Evolutionary conservation across 2,888 invertebrate genomes (phyloP).

Genomic region (Formica aserva): DNA sequence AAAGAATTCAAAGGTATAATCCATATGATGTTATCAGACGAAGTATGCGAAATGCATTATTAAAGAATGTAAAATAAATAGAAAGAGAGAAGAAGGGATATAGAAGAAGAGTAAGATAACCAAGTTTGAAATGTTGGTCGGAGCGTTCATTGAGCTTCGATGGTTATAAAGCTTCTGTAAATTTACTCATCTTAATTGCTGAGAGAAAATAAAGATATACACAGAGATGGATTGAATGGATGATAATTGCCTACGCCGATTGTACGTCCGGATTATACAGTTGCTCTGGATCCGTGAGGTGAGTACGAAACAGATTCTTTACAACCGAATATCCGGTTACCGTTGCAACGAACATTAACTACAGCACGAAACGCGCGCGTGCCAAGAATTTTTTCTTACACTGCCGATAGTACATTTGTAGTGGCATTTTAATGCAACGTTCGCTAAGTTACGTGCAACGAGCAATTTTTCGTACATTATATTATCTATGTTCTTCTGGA

Average conservation of each 20-base stretch:
- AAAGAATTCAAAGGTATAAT: background rate
- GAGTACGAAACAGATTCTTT: constrained; percentile 30
- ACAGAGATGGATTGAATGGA: constrained; percentile 17
- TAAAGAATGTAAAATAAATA: background rate
- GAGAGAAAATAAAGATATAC: constrained; percentile 30
- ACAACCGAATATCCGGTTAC: constrained; percentile 42
- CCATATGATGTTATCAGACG: background rate
- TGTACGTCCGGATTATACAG: constrained; percentile 13
- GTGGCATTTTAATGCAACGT: constrained; percentile 24
- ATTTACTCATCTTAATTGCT: constrained; percentile 22
- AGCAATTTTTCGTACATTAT: constrained; percentile 16
- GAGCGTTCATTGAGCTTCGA: background rate
- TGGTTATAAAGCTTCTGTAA: constrained; percentile 7
- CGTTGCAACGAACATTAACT: constrained; percentile 30
- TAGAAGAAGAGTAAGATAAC: background rate
- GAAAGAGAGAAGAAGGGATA: background rate
- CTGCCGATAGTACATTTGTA: background rate
- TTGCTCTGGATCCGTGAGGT: constrained; percentile 27
- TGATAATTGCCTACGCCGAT: constrained; percentile 40
- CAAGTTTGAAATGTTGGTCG: background rate
- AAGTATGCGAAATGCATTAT: background rate
- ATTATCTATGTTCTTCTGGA: background rate
- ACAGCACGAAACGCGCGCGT: constrained; percentile 35
- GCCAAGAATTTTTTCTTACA: constrained; percentile 51
- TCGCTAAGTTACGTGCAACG: constrained; percentile 37